Conservation (phyloP, 2,113 vertebrate genomes). For the Tetrax tetrax region DNA sequence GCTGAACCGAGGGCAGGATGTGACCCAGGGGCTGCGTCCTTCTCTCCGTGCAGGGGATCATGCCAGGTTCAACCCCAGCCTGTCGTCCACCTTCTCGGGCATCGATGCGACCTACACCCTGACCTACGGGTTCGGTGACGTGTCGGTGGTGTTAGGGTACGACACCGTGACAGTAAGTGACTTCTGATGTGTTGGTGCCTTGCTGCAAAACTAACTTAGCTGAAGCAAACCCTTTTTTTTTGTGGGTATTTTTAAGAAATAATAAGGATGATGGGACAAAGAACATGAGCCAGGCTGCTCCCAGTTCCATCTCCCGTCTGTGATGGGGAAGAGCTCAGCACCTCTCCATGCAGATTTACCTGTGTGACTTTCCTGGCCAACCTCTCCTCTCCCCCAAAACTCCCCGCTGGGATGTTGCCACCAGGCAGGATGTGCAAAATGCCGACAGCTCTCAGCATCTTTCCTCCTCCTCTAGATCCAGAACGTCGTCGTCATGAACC, state of each 20-base stretch:
- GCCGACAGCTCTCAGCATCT: background rate
- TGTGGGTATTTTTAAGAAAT: background rate
- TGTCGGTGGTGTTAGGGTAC: constrained; percentile 61
- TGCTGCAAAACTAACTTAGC: background rate
- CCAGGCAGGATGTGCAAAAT: background rate
- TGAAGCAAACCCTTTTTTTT: accelerated
- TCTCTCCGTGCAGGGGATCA: constrained; percentile 46
- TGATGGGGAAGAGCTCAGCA: background rate
- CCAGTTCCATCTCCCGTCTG: background rate
- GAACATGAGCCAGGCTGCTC: background rate
- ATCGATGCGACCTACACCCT: constrained; percentile 36
- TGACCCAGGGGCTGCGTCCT: background rate
- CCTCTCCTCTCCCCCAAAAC: background rate
- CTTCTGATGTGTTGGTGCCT: accelerated
- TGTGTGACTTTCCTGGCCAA: background rate
- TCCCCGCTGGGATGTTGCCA: background rate
- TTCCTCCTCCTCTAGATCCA: constrained; percentile 65
- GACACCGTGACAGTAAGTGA: constrained; percentile 73
- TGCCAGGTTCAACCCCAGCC: constrained; percentile 57
- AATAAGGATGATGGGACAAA: background rate
- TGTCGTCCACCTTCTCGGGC: constrained; percentile 70
- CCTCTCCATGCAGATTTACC: background rate
- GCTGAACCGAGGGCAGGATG: background rate
- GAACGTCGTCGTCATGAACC: constrained; percentile 68
- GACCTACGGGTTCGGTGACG: constrained; percentile 68